Evolutionary conservation across 1,140 invertebrate species (phyloP).

Genomic region (Zaprionus davidi): DNA sequence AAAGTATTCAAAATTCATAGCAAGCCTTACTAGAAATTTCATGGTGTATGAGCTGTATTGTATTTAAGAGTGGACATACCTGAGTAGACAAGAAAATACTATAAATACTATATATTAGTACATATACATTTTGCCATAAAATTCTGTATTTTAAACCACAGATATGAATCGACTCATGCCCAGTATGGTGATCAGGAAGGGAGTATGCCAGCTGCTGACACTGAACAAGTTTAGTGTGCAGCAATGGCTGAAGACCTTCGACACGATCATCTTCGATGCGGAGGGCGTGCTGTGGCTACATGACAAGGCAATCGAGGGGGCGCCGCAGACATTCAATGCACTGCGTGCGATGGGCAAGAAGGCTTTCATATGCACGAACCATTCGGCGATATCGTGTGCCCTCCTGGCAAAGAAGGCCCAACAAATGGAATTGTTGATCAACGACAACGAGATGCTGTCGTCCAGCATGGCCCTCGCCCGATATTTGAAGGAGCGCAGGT

Average conservation of each 20-base stretch:
- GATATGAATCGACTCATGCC: constrained; percentile 43
- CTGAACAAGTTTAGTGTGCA: constrained; percentile 47
- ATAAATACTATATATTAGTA: neutral
- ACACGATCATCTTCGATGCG: constrained; percentile 54
- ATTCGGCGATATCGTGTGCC: constrained; percentile 26
- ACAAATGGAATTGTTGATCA: constrained; percentile 43
- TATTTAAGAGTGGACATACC: neutral
- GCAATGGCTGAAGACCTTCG: constrained; percentile 53
- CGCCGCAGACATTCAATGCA: constrained; percentile 58
- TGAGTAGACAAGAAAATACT: neutral
- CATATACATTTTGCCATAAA: neutral
- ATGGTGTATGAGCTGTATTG: neutral
- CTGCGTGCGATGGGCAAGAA: constrained; percentile 56
- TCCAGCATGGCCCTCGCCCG: constrained; percentile 39
- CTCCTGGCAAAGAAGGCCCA: constrained; percentile 34
- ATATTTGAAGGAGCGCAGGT: constrained; percentile 40
- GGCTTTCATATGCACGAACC: constrained; percentile 57
- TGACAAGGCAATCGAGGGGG: constrained; percentile 15
- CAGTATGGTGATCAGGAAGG: constrained; percentile 23
- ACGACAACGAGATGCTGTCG: constrained; percentile 40
- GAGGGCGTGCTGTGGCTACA: constrained; percentile 58
- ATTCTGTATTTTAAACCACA: neutral
- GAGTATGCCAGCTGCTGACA: constrained; percentile 41
- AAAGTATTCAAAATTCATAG: neutral
- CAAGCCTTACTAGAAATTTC: neutral